A percentile compares a stretch with the other conserved stretches of the same genome.
Conservation (phyloP, 2,888 invertebrate genomes). For the Anodontia alba region DNA sequence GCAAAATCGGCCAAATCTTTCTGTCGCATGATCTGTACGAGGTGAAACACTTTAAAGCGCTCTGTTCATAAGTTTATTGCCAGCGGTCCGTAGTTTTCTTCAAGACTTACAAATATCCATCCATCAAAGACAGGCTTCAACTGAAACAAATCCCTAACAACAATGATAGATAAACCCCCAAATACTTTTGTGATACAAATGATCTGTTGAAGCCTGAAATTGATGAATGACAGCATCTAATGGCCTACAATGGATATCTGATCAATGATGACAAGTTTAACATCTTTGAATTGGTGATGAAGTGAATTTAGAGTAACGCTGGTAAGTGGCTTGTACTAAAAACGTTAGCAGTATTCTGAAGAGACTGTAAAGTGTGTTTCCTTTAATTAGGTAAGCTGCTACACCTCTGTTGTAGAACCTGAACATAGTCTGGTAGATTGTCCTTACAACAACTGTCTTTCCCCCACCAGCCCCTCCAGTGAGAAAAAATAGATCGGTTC, state of each 20-base stretch:
- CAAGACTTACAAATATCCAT: too few relatives aligned
- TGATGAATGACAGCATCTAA: neutral
- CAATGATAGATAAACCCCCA: neutral
- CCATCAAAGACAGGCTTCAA: neutral
- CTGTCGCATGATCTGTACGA: too few relatives aligned
- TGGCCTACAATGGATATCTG: neutral
- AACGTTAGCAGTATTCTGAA: constrained; percentile 20
- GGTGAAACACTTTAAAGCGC: too few relatives aligned
- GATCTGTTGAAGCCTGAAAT: neutral
- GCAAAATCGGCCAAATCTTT: too few relatives aligned
- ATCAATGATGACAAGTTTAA: constrained; percentile 8
- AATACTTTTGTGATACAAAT: neutral
- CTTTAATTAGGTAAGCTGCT: neutral
- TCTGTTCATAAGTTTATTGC: too few relatives aligned
- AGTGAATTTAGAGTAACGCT: neutral
- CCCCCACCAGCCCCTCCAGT: too few relatives aligned
- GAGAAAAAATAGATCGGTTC: constrained; percentile 10
- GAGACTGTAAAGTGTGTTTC: constrained; percentile 17
- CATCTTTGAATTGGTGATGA: neutral
- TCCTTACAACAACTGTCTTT: neutral
- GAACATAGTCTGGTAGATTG: neutral
- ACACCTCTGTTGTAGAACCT: neutral
- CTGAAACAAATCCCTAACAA: neutral
- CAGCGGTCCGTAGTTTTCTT: too few relatives aligned
- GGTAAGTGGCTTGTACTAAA: constrained; percentile 5